phyloP scores from a whole-genome alignment of 2,113 vertebrate genomes.

The Danionella cerebrum region DNA sequence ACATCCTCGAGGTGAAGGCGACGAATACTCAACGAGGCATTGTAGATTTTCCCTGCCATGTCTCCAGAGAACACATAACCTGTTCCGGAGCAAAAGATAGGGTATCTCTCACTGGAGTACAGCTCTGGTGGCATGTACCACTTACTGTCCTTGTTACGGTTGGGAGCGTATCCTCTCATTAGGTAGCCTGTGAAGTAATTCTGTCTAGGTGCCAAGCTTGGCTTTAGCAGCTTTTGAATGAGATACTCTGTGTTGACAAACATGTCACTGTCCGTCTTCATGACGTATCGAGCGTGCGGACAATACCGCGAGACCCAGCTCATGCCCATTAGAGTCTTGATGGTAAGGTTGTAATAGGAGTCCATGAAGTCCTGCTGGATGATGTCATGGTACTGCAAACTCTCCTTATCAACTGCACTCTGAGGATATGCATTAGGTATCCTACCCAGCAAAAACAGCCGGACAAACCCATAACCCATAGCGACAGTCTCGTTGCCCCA shows the following conservation, averaged over 20 bases:
- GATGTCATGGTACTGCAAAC: slow-evolving; percentile 79
- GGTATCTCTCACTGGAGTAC: slow-evolving; percentile 93
- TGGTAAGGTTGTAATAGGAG: slow-evolving; percentile 93
- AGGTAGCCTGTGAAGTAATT: slow-evolving; percentile 94
- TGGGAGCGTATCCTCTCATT: slow-evolving; percentile 91
- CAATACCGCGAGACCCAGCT: slow-evolving; percentile 95
- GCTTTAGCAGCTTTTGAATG: slow-evolving; percentile 90
- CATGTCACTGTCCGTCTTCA: slow-evolving; percentile 99
- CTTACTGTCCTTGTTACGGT: slow-evolving; percentile 92
- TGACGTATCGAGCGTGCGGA: slow-evolving; percentile 78
- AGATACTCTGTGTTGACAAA: slow-evolving; percentile 97
- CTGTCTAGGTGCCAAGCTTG: slow-evolving; percentile 75
- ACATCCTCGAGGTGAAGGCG: slow-evolving; percentile 94
- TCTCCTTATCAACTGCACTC: slow-evolving; percentile 79
- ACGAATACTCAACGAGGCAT: slow-evolving; percentile 85
- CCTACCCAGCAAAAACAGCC: slow-evolving; percentile 77
- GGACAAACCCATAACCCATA: slow-evolving; percentile 71
- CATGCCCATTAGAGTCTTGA: slow-evolving; percentile 99
- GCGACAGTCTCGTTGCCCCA: slow-evolving; percentile 89
- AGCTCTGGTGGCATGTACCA: slow-evolving; percentile 97
- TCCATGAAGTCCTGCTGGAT: slow-evolving; percentile 93
- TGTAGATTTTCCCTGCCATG: slow-evolving; percentile 89
- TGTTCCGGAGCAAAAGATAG: slow-evolving; percentile 93
- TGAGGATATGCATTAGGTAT: slow-evolving; percentile 69
- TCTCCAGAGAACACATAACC: slow-evolving; percentile 97